Base-by-base conservation (phyloP, 2,888 invertebrate genomes). In the Drepana falcataria region DNA sequence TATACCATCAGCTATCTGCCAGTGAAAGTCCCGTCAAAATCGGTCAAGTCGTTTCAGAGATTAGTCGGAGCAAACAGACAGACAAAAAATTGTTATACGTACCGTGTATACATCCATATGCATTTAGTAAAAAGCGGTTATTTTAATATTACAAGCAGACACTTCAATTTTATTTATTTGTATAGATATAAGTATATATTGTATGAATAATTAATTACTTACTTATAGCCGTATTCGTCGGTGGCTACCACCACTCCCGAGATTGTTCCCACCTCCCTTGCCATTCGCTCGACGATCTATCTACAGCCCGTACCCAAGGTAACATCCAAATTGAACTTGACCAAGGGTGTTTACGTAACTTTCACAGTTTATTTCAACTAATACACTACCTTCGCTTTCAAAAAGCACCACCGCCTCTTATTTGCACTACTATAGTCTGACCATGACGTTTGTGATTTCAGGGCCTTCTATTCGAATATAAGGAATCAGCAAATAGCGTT, bases 401-500 rank as follows among this genome's bases (percentile, higher is more conserved):
- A 48, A 51, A 35, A 53, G 21, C 21, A 21, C 21, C 21, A 21
- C 7, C 52, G 52, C 40, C 53, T 54, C 6, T 48, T 34, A 34
- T 53, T 55, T 21, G 35, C 44, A 53, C 49, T 47, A 54, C 6
- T 59, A 57, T 63, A 47, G 56, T 53, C 60, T 67, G 63, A 69
- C 59, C 41, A 44, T 57, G 53, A 55, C 51, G 49, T 59, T 71
- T 65, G 58, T 81, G 58, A 60, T 78, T 85, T 60, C 89, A 90
- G 90, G 83, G 77, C 74, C 52, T 87, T 87, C 69, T 64, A 75
- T 69, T 62, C 74, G 35, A 81, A 83, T 68, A 57, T 80, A 57
- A 79, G 81, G 55, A 80, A 75, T 60, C 90, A 88, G 65, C 77
- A 65, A 55, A 69, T 80, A 61, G 89, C 90, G 51, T 75, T 76